Percentiles rank a stretch among this genome's conserved stretches.
phyloP scores from a whole-genome alignment of 2,888 invertebrate species.

The Branchellion lobata region DNA sequence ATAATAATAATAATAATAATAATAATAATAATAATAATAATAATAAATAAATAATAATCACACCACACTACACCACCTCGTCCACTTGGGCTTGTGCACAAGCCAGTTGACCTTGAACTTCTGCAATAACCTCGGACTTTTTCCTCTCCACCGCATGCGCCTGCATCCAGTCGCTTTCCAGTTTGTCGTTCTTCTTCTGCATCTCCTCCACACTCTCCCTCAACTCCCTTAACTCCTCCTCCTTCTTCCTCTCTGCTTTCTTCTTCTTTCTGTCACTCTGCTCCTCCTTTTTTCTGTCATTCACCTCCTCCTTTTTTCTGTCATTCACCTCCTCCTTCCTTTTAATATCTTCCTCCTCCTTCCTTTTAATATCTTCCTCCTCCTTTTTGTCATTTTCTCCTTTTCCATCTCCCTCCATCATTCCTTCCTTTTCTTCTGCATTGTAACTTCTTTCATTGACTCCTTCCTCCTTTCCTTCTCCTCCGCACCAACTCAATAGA shows the following conservation, averaged over 20 bases:
- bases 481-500: too few relatives aligned
- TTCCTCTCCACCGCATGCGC: conserved; percentile 47
- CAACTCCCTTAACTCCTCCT: not conserved
- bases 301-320: not conserved
- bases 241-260: not conserved
- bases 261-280: not conserved
- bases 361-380: not conserved
- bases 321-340: not conserved
- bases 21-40: too few relatives aligned
- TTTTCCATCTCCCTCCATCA: not conserved
- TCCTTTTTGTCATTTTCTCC: not conserved
- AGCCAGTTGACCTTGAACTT: conserved; percentile 36
- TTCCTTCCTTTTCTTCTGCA: not conserved
- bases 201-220: conserved; percentile 42
- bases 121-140: conserved; percentile 44
- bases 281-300: not conserved
- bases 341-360: not conserved
- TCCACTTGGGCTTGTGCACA: conserved; percentile 12
- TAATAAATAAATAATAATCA: too few relatives aligned
- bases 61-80: conserved; percentile 31
- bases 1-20: too few relatives aligned
- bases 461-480: not conserved
- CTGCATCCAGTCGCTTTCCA: conserved; percentile 47
- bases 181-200: conserved; percentile 37
- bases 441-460: not conserved